Percentiles rank a stretch among this genome's conserved stretches.
phyloP scores from a whole-genome alignment of 2,113 vertebrate genomes.

The Orthochromis malagaraziensis region DNA sequence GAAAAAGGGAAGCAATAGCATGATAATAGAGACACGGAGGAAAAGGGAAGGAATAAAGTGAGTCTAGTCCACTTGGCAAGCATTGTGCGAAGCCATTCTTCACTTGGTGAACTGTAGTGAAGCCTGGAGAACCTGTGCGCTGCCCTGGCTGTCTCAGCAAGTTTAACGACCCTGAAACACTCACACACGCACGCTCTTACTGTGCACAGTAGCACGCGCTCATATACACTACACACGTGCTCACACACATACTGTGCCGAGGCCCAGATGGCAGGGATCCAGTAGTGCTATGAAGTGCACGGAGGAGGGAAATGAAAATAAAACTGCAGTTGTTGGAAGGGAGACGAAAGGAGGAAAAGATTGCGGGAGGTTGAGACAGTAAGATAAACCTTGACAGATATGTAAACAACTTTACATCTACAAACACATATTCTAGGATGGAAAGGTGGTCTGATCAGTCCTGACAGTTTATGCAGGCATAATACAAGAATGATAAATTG shows the following conservation, averaged over 20 bases:
- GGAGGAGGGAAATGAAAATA: slow-evolving; percentile 30
- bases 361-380: neutral
- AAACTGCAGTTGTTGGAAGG: slow-evolving; percentile 19
- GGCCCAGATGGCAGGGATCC: slow-evolving; percentile 41
- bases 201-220: neutral
- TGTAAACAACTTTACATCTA: neutral
- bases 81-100: slow-evolving; percentile 53
- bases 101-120: slow-evolving; percentile 50
- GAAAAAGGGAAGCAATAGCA: neutral
- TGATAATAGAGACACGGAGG: slow-evolving; percentile 23
- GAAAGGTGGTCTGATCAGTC: neutral
- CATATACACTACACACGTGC: neutral
- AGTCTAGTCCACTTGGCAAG: slow-evolving; percentile 32
- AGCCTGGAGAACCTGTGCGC: slow-evolving; percentile 36
- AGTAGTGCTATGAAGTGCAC: slow-evolving; percentile 35
- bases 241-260: neutral
- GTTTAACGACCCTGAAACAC: slow-evolving; percentile 46
- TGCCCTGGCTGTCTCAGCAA: slow-evolving; percentile 49
- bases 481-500: neutral
- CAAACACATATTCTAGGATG: neutral
- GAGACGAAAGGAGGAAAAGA: neutral
- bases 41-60: neutral
- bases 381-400: neutral
- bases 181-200: neutral
- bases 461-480: neutral